These are phyloP conservation scores for Scalopus aquaticus DNA, from an alignment of 2,113 vertebrate species.

Conservation along the genomic window DNA sequence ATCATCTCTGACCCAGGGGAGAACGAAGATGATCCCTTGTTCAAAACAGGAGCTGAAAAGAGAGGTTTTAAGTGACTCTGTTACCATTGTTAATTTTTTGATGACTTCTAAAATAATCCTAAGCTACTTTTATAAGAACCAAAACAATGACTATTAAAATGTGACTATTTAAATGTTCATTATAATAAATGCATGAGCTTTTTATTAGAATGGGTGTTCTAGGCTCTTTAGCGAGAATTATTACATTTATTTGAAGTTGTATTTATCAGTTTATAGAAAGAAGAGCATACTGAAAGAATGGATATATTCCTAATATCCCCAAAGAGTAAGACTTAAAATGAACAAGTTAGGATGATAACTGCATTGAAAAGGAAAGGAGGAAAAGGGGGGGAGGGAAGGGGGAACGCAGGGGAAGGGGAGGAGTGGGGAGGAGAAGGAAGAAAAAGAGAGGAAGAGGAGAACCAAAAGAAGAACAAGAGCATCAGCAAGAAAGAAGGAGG, in stretches of 20 bases:
- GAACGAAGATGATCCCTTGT: background rate
- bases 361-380: too few relatives aligned
- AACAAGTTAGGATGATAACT: background rate
- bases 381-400: background rate
- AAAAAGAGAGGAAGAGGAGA: too few relatives aligned
- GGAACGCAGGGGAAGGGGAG: fast-evolving
- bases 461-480: too few relatives aligned
- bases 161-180: background rate
- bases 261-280: background rate
- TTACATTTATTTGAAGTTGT: background rate
- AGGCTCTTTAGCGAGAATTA: background rate
- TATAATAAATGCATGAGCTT: background rate
- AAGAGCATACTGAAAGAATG: background rate
- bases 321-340: background rate
- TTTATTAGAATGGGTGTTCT: background rate
- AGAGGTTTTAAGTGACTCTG: background rate
- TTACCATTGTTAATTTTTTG: background rate
- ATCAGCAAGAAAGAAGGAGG: too few relatives aligned
- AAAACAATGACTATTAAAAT: background rate
- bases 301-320: background rate
- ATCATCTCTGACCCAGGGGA: background rate
- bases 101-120: background rate
- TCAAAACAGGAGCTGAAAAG: background rate
- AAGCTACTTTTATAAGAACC: background rate
- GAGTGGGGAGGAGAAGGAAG: background rate